Percentiles rank a stretch among this genome's conserved stretches.
Evolutionary conservation across 2,888 invertebrate genomes (phyloP).

Genomic region (Xylota segnis): DNA sequence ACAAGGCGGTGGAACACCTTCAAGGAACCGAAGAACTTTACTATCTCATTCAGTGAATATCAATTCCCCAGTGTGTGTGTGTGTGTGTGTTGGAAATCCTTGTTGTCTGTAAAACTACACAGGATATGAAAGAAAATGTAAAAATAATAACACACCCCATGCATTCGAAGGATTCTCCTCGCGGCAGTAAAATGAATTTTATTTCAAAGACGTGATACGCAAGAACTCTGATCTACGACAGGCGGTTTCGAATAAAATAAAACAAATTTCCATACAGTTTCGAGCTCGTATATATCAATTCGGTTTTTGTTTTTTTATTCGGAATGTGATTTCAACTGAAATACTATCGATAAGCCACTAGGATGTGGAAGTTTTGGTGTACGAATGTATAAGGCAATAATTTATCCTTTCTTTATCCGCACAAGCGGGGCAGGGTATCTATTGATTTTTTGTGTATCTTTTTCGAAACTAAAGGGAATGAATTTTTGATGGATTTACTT

Average conservation of each 20-base stretch:
- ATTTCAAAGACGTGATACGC: not conserved
- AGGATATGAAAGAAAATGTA: conserved; percentile 1
- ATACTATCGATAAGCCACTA: conserved; percentile 7
- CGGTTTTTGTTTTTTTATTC: conserved; percentile 1
- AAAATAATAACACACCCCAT: conserved; percentile 3
- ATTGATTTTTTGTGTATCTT: not conserved
- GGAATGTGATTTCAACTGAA: conserved; percentile 18
- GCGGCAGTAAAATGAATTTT: not conserved
- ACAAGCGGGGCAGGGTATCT: not conserved
- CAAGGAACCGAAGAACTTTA: not conserved
- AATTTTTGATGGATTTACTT: not conserved
- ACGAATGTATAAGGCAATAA: not conserved
- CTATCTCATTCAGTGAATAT: not conserved
- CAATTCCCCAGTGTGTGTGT: not conserved
- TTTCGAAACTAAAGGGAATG: not conserved
- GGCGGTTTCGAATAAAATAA: conserved; percentile 12
- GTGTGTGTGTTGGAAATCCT: not conserved
- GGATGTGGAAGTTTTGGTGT: not conserved
- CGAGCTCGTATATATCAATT: conserved; percentile 14
- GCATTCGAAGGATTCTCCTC: not conserved
- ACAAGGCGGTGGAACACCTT: not conserved
- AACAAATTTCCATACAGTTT: not conserved
- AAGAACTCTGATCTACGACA: not conserved
- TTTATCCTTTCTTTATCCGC: conserved; percentile 1
- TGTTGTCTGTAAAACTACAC: not conserved